Conservation (phyloP, 2,888 invertebrate species). For the Drosophila nr. perissopoda region DNA sequence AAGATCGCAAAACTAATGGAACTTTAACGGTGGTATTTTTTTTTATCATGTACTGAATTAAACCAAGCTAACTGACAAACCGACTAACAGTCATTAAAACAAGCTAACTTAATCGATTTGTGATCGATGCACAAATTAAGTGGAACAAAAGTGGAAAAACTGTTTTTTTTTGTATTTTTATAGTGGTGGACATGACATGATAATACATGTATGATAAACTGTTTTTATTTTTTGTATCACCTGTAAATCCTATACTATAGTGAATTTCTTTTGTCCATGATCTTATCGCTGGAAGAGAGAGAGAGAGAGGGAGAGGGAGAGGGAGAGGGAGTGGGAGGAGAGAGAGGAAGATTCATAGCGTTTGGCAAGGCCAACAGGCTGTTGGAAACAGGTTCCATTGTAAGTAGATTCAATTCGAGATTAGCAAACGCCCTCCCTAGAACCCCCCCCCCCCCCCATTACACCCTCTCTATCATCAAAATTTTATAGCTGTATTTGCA, state of each 20-base stretch:
- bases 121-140: constrained; percentile 8
- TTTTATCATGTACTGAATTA: not conserved
- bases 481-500: constrained; percentile 8
- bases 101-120: constrained; percentile 1
- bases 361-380: constrained; percentile 43
- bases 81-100: not conserved
- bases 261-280: constrained; percentile 34
- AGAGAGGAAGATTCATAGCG: not conserved
- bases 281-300: not conserved
- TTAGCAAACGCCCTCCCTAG: constrained; percentile 46
- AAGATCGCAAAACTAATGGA: not conserved
- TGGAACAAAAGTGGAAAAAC: constrained; percentile 7
- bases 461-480: not conserved
- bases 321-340: not conserved
- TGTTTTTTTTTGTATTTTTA: not conserved
- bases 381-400: constrained; percentile 60
- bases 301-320: not conserved
- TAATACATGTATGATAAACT: constrained; percentile 2
- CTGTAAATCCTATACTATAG: constrained; percentile 4
- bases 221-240: not conserved
- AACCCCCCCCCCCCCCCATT: constrained; percentile 1
- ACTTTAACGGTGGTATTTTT: not conserved
- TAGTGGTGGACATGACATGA: constrained; percentile 7
- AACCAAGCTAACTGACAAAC: constrained; percentile 7
- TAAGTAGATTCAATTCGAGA: constrained; percentile 63